Evolutionary conservation across 2,888 invertebrate genomes (phyloP), one percentile per base, ranked within the genome.

Genomic region (Arrhopalites spinosus): DNA sequence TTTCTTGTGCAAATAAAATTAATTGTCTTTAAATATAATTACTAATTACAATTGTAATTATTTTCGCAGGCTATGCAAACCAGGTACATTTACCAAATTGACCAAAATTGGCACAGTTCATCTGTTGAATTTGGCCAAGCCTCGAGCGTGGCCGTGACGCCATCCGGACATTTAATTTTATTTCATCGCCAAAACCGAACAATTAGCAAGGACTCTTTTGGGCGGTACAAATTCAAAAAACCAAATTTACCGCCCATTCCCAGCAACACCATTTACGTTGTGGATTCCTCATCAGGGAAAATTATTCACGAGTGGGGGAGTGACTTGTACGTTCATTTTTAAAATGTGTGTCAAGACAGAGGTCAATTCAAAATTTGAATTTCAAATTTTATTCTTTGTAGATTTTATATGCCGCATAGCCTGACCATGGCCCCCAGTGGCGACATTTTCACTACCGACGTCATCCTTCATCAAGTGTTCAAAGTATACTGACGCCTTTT

Each of bases 361-460:
- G n/a, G n/a, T n/a, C n/a, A 11, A 45, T 30, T 13, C 3, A 29
- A 66, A n/a, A 30, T 73, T 36, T 20, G 15, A 13, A 13, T 23
- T 2, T 64, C 36, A 15, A 66, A 7, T 53, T 20, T 67, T 23
- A 20, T 84, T n/a, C n/a, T n/a, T n/a, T n/a, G n/a, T 17, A 92
- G 92, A 74, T 95, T 94, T 86, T 92, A 91, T 84, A 89, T 95
- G 85, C 95, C 95, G 0, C 95, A 95, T 84, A 95, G 95, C 0
- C 87, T 95, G 75, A 92, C 92, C 20, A 89, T 94, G 64, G 95
- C 95, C 84, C 85, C 86, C 0, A 86, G 89, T 3, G 91, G 91
- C 78, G 93, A 93, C 86, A 89, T 93, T 50, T 95, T 94, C 92
- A 86, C 93, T 27, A 95, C 95, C 0, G 95, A 95, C 85, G 94